phyloP scores from a whole-genome alignment of 2,113 vertebrate species.

The Eurystomus gularis region DNA sequence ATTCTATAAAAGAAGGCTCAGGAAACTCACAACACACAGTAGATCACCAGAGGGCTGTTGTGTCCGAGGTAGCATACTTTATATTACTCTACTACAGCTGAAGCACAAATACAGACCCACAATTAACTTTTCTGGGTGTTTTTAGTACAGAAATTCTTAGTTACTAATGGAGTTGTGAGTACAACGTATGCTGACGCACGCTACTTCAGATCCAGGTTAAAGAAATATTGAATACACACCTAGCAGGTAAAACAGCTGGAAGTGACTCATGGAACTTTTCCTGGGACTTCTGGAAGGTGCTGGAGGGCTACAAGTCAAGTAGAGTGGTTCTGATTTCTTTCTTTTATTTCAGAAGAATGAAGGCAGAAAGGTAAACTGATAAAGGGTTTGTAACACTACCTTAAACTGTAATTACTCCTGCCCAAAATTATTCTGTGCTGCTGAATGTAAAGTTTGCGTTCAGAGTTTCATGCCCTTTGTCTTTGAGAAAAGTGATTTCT shows the following conservation, averaged over 20 bases:
- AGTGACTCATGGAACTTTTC: not conserved
- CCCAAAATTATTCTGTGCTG: not conserved
- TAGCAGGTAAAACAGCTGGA: not conserved
- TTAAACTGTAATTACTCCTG: not conserved
- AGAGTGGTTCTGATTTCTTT: not conserved
- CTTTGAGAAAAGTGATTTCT: not conserved
- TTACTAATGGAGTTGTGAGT: not conserved
- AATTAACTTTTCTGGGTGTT: not conserved
- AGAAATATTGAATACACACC: not conserved
- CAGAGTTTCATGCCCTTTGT: not conserved
- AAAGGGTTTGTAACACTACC: not conserved
- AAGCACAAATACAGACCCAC: not conserved
- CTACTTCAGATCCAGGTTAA: not conserved
- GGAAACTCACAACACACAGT: not conserved
- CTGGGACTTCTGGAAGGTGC: not conserved
- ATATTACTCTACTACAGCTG: not conserved
- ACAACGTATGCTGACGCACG: rapidly evolving
- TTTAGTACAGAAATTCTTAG: not conserved
- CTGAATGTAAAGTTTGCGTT: not conserved
- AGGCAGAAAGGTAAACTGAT: not conserved
- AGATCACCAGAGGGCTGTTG: not conserved
- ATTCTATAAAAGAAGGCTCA: not conserved
- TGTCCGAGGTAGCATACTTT: not conserved
- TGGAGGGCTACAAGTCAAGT: not conserved
- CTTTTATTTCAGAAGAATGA: not conserved